phyloP scores from a whole-genome alignment of 2,113 vertebrate genomes.

The Apaloderma vittatum region DNA sequence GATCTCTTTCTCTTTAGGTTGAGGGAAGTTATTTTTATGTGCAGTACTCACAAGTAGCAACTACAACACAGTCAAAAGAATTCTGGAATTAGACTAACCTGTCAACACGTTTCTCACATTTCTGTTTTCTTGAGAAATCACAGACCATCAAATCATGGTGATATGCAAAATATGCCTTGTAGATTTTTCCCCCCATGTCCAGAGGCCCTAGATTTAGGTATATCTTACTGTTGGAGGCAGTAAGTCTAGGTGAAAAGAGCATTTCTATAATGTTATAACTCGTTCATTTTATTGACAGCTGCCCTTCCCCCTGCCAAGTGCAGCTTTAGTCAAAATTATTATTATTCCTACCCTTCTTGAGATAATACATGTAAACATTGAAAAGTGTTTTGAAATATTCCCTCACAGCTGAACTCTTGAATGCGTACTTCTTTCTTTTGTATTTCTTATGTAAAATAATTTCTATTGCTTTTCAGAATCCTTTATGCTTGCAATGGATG shows the following conservation, averaged over 20 bases:
- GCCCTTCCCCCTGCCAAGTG: neutral
- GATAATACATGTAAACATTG: neutral
- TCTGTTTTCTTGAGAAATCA: conserved; percentile 63
- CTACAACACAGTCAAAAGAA: neutral
- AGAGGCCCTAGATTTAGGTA: conserved; percentile 1
- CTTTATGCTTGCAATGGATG: neutral
- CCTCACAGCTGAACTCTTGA: neutral
- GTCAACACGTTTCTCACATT: conserved; percentile 49
- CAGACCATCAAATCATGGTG: conserved; percentile 16
- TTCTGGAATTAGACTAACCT: conserved; percentile 26
- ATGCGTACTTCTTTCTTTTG: neutral
- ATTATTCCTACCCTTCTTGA: conserved; percentile 20
- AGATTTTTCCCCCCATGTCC: neutral
- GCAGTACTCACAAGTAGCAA: neutral
- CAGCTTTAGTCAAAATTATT: conserved; percentile 20
- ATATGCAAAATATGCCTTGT: conserved; percentile 14
- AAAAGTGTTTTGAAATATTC: conserved; percentile 11
- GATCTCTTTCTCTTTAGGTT: neutral
- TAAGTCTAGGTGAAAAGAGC: conserved; percentile 29
- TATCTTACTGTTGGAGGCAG: conserved; percentile 16
- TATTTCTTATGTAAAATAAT: neutral
- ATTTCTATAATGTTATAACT: neutral
- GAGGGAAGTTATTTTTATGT: neutral
- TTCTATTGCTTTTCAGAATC: neutral
- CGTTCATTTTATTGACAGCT: neutral